Base-by-base conservation (phyloP, 2,797 vertebrate genomes). In the Poecilia wingei region DNA sequence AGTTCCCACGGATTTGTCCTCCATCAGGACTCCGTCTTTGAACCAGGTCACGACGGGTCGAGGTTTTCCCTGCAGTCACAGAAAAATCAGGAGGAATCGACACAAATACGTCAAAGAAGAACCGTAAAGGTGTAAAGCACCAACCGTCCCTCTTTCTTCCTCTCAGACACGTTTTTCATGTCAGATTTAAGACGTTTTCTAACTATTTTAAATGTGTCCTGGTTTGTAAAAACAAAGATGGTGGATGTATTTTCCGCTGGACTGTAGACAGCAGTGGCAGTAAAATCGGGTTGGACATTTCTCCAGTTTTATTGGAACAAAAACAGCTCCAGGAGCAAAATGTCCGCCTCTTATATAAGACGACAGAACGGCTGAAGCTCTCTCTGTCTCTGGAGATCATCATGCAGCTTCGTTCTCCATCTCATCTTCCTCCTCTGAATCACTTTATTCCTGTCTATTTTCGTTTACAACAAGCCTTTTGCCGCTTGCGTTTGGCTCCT, bases 1-100 rank as follows among this genome's bases (percentile, higher is more conserved):
- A n/a, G 94, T 78, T 14, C 95, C 93, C 72, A 97, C 91, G 0
- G 95, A 87, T 7, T 87, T 92, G 57, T 93, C 33, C 36, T 97
- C 97, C 86, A 98, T 76, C 4, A 91, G 94, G 1, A 89, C 77
- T 0, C 93, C 96, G 0, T 97, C 96, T 89, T 96, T 98, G 9
- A 83, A 85, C 97, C 97, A 98, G 79, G 92, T 95, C 70, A 97
- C 97, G 0, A 94, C 72, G 0, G 97, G 97, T 20, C 95, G 95
- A 0, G 97, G 97, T 82, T 98, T 98, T 4, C 97, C 97, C 97
- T 98, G 91, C 61, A 74, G 79, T 13, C 0, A 46, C n/a, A 0
- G 4, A 84, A 2, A n/a, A 6, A 51, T 22, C 49, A 16, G 33
- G 36, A n/a, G 22, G 4, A 47, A 45, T 22, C 16, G 39, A 39